Evolutionary conservation across 2,113 vertebrate genomes (phyloP), one percentile per base, ranked within the genome.

Genomic region (Rhinichthys klamathensis): DNA sequence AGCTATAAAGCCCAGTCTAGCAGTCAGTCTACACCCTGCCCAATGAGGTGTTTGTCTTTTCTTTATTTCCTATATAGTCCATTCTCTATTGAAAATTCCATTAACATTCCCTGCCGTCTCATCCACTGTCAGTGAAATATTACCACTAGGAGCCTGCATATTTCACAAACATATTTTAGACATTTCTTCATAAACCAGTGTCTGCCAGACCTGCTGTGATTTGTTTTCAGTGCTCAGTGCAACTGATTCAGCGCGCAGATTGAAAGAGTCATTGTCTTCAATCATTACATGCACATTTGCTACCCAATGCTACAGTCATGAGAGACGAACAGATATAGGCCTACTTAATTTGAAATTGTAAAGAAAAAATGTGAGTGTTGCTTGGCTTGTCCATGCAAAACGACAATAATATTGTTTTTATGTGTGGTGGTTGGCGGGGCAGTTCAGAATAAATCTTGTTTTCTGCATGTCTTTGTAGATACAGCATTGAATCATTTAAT

Each of bases 111-210:
- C 61, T 51, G n/a, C 78, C 27, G 58, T 65, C 78, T 63, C 38
- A 30, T 65, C 60, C 58, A 15, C n/a, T 80, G 78, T 82, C 80
- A 69, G 63, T 82, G 61, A 82, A 69, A 82, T 82, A 69, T 82
- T 82, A 44, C 6, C 16, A 30, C 23, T 54, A 46, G 44, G 25
- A 69, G 38, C 9, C 38, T 69, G 27, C 63, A 69, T 82, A 69
- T 54, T 30, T 54, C 80, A 60, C 56, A 77, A 41, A 49, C 5
- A 75, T 67, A 65, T 74, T 72, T 69, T 83, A 60, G 1, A 2
- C 6, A 32, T 87, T 73, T 83, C 15, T 58, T 77, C 54, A 32
- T 74, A 67, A 61, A 30, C 9, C 77, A 25, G 15, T 82, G 38
- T 78, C 78, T 77, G 49, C 46, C 67, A 54, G n/a, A 67, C 63